Evolutionary conservation across 2,888 invertebrate genomes (phyloP).

Genomic region (Neelides folsomi): DNA sequence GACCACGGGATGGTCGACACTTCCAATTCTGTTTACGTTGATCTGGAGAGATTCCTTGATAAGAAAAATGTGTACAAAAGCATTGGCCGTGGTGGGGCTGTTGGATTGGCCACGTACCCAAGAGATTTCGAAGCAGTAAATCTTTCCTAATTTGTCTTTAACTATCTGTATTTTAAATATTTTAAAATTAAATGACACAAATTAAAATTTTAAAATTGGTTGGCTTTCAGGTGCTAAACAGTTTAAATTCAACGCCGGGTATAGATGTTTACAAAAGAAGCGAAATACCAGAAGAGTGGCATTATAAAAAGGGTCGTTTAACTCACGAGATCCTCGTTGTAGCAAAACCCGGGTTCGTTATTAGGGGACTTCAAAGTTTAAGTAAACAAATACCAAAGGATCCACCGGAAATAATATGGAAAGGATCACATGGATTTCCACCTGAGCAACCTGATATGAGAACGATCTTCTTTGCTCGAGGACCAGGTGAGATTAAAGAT

Average conservation of each 20-base stretch:
- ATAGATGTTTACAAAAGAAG: constrained; percentile 36
- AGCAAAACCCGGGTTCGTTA: constrained; percentile 38
- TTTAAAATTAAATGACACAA: no score
- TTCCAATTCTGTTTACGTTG: constrained; percentile 28
- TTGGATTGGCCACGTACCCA: constrained; percentile 32
- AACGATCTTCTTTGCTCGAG: constrained; percentile 35
- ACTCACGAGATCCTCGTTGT: constrained; percentile 38
- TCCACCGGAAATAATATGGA: constrained; percentile 11
- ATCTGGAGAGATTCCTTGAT: constrained; percentile 33
- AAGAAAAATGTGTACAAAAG: constrained; percentile 29
- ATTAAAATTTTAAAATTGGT: no score
- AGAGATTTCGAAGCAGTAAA: no score
- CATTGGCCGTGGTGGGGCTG: constrained; percentile 33
- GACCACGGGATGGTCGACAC: constrained; percentile 37
- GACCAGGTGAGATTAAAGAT: constrained; percentile 32
- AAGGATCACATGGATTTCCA: constrained; percentile 31
- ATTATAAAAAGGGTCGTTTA: constrained; percentile 38
- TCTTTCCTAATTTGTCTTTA: no score
- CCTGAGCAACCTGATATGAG: constrained; percentile 34
- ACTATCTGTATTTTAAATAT: no score
- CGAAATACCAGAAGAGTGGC: constrained; percentile 39
- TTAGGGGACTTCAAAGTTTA: constrained; percentile 24
- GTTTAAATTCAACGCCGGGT: constrained; percentile 27
- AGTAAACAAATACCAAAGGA: constrained; percentile 27
- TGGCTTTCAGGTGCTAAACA: constrained; percentile 26